These are phyloP conservation scores for Chironomus tentans DNA, from an alignment of 2,888 invertebrate species.

Conservation along the genomic window DNA sequence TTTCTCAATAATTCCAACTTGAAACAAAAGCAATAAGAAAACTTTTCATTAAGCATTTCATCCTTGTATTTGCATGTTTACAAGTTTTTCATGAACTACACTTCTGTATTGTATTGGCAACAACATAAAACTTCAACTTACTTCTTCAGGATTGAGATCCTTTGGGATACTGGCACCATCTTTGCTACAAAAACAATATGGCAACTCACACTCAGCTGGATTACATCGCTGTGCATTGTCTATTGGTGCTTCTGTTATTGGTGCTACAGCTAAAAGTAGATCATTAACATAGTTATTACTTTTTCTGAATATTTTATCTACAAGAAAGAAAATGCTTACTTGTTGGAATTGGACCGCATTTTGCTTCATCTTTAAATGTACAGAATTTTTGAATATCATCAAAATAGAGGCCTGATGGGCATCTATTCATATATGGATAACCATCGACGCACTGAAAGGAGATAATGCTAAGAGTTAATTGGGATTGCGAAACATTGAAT, in stretches of 20 bases:
- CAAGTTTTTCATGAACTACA: no score
- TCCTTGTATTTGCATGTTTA: no score
- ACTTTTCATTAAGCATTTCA: no score
- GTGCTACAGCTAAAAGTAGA: conserved; percentile 58
- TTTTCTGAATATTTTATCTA: not conserved
- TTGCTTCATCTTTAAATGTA: conserved; percentile 80
- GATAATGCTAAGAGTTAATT: no score
- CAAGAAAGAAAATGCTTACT: conserved; percentile 53
- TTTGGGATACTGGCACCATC: conserved; percentile 85
- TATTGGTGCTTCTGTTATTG: conserved; percentile 69
- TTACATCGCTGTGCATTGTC: conserved; percentile 77
- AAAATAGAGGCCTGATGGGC: conserved; percentile 82
- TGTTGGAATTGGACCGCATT: conserved; percentile 79
- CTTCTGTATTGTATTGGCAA: not conserved
- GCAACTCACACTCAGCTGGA: conserved; percentile 61
- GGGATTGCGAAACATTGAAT: no score
- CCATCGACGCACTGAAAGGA: conserved; percentile 74
- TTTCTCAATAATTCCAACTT: no score
- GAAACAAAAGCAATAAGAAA: no score
- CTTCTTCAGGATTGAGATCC: conserved; percentile 70
- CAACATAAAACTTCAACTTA: conserved; percentile 39
- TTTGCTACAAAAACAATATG: conserved; percentile 86
- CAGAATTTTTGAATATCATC: conserved; percentile 85
- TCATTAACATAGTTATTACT: conserved; percentile 3
- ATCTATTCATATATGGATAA: conserved; percentile 76